phyloP scores from a whole-genome alignment of 2,797 vertebrate genomes.

The Okamejei kenojei region DNA sequence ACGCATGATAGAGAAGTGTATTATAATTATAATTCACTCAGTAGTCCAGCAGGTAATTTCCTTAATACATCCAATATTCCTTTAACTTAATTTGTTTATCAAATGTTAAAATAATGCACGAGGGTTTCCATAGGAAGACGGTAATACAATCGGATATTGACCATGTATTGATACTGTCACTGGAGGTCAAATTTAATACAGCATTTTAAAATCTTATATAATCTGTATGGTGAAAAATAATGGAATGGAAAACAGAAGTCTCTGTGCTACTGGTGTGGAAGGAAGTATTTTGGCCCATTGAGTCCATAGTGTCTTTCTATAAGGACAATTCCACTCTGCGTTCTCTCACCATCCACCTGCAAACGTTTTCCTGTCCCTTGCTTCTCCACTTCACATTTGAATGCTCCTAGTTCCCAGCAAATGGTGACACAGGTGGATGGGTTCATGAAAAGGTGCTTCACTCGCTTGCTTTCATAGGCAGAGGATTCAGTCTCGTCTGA shows the following conservation, averaged over 20 bases:
- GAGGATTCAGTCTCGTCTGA: too few species aligned
- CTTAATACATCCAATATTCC: background rate
- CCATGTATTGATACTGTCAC: background rate
- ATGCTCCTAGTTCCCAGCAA: too few species aligned
- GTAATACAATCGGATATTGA: too few species aligned
- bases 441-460: too few species aligned
- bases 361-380: too few species aligned
- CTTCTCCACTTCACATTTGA: too few species aligned
- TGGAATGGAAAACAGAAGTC: conserved; percentile 6
- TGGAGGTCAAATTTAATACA: background rate
- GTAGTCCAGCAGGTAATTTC: background rate
- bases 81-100: background rate
- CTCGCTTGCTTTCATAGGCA: too few species aligned
- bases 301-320: too few species aligned
- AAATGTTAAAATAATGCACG: background rate
- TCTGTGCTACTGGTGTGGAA: background rate
- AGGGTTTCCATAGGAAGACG: background rate
- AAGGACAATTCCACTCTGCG: too few species aligned
- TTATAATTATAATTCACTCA: background rate
- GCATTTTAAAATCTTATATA: background rate
- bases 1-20: background rate
- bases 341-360: too few species aligned
- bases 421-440: too few species aligned
- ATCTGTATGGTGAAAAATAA: background rate
- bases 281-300: too few species aligned